These are phyloP conservation scores for Lepidocyrtoides sp. DNA, from an alignment of 2,888 invertebrate genomes.

Conservation along the genomic window DNA sequence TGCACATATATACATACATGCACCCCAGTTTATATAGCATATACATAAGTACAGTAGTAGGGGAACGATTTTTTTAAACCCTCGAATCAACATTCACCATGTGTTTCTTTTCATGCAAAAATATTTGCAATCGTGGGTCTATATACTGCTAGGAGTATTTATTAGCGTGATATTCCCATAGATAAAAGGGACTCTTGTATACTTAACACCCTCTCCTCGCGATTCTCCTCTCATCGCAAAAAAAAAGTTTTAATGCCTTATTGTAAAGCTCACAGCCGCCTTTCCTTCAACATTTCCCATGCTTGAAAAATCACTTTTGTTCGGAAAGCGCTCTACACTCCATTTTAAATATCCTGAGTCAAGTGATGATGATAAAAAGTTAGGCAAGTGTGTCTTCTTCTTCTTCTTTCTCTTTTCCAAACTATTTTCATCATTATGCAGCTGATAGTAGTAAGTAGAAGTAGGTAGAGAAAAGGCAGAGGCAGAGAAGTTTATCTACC, in stretches of 20 bases:
- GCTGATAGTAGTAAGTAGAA: neutral
- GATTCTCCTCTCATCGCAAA: neutral
- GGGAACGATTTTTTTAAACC: no score
- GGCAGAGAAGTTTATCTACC: no score
- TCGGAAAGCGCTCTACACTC: constrained; percentile 25
- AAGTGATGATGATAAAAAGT: neutral
- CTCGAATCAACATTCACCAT: no score
- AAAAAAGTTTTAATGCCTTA: constrained; percentile 1
- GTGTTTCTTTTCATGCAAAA: neutral
- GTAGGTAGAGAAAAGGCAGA: no score
- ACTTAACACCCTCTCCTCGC: constrained; percentile 21
- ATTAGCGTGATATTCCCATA: neutral
- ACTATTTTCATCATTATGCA: no score
- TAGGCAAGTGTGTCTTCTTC: no score
- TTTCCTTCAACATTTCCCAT: constrained; percentile 13
- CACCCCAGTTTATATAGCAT: neutral
- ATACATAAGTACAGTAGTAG: no score
- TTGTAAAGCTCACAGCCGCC: neutral
- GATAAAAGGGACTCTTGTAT: neutral
- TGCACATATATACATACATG: neutral
- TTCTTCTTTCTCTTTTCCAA: no score
- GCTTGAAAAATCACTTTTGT: constrained; percentile 28
- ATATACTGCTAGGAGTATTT: neutral
- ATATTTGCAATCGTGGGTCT: constrained; percentile 1
- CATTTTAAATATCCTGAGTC: neutral